Conservation (phyloP, 2,888 invertebrate species). For the Caenorhabditis japonica region DNA sequence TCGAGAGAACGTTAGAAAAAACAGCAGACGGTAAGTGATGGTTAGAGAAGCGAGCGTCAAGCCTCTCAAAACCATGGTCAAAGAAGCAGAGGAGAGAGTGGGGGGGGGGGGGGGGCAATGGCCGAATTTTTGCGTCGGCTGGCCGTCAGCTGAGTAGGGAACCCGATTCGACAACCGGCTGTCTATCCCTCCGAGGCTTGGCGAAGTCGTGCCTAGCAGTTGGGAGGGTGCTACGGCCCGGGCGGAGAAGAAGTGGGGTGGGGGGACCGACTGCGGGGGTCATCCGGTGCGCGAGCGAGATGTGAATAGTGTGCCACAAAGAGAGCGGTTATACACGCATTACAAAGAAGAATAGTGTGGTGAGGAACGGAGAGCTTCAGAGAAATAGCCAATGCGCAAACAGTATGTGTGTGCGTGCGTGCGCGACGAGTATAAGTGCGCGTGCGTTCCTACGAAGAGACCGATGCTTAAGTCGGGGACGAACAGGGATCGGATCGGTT, state of each 20-base stretch:
- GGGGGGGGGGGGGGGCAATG: constrained; percentile 19
- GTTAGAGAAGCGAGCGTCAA: constrained; percentile 24
- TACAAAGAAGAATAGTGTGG: constrained; percentile 35
- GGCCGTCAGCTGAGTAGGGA: background rate
- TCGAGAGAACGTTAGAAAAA: background rate
- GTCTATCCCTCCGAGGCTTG: constrained; percentile 26
- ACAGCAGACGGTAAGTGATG: constrained; percentile 5
- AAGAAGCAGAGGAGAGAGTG: background rate
- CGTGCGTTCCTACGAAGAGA: constrained; percentile 52
- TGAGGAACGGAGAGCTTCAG: constrained; percentile 20
- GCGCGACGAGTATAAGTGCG: constrained; percentile 54
- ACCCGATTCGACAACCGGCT: constrained; percentile 16
- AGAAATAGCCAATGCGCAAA: constrained; percentile 46
- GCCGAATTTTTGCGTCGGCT: constrained; percentile 26
- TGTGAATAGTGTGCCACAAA: constrained; percentile 18
- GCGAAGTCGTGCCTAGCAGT: constrained; percentile 36
- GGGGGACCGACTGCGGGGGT: constrained; percentile 23
- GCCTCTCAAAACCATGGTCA: background rate
- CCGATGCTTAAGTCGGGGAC: constrained; percentile 22
- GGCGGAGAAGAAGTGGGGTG: background rate
- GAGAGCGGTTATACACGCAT: constrained; percentile 23
- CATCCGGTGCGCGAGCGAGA: constrained; percentile 30
- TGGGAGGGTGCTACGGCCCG: constrained; percentile 16
- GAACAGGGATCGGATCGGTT: background rate
- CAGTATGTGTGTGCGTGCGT: constrained; percentile 44